Evolutionary conservation across 1,140 invertebrate genomes (phyloP), one percentile per base, ranked within the genome.

Genomic region (Drosophila rufa): DNA sequence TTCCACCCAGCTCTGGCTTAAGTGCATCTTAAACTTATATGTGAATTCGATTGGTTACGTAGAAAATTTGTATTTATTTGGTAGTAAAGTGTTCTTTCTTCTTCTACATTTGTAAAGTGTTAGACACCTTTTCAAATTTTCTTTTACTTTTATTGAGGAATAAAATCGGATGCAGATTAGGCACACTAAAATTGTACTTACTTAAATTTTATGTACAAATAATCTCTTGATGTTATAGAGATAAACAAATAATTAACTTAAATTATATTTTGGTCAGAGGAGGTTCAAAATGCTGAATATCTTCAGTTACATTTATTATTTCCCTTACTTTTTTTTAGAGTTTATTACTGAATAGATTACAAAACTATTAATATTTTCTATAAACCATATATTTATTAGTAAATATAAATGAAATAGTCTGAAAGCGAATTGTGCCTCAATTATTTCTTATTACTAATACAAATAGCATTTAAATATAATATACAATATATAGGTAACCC

Each of bases 21-120:
- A 73, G 67, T 45, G 69, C 69, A 60, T 42, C 38, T 60, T 60
- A 51, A 48, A 60, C 17, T 51, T 71, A 59, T 59, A 60, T 45
- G 38, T 0, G 45, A 27, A 27, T 36, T 58, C 12, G 9, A 22
- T 48, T 8, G 30, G 6, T 38, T 71, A 36, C 38, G 12, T 12
- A 45, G 43, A 58, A 71, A 40, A 42, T 25, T 14, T n/a, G 19
- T 30, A 33, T 33, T 45, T 30, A 69, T 40, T 70, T 46, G 19
- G 17, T 19, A 33, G 15, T 70, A 51, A 70, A 70, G 3, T 12
- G 8, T 48, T 36, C 14, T n/a, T n/a, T 48, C 6, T 8, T 11
- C 2, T 25, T 25, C 0, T 25, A 11, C 4, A 30, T 30, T 14
- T 53, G 1, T 1, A n/a, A 43, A 19, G 9, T 38, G 11, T 27